Percentiles rank a stretch among this genome's conserved stretches.
These are phyloP conservation scores for Chrysopilus asiliformis DNA, from an alignment of 2,888 invertebrate species.

Conservation along the genomic window DNA sequence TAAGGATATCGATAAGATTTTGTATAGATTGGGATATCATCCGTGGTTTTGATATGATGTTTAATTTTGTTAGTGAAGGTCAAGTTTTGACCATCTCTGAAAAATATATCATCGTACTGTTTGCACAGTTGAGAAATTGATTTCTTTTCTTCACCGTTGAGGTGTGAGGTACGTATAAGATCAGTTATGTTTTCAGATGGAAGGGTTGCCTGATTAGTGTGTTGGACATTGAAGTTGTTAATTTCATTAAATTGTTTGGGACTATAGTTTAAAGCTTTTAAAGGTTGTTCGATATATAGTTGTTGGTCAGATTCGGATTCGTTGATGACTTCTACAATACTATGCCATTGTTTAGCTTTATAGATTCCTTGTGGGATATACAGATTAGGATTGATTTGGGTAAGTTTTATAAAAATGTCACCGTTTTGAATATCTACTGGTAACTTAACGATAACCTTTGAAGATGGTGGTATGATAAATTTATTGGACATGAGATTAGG, in stretches of 20 bases:
- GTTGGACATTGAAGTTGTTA: constrained; percentile 2
- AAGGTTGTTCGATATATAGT: constrained; percentile 1
- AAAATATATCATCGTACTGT: constrained; percentile 3
- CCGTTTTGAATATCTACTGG: constrained; percentile 7
- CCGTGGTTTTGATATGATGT: constrained; percentile 13
- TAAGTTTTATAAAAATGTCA: constrained; percentile 4
- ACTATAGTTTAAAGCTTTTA: constrained; percentile 1
- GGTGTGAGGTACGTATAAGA: too few species aligned
- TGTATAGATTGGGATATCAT: constrained; percentile 1
- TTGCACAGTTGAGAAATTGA: not conserved
- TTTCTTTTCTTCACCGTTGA: constrained; percentile 5
- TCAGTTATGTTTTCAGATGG: too few species aligned
- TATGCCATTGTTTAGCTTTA: constrained; percentile 3
- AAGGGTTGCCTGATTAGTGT: too few species aligned
- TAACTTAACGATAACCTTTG: constrained; percentile 4
- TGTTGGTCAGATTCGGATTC: not conserved
- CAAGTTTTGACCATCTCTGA: constrained; percentile 4
- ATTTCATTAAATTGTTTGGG: constrained; percentile 2
- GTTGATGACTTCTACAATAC: constrained; percentile 3
- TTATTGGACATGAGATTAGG: too few species aligned
- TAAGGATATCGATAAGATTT: constrained; percentile 5
- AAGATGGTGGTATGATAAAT: constrained; percentile 3
- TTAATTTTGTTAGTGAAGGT: constrained; percentile 15
- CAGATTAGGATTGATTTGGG: not conserved
- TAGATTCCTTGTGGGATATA: constrained; percentile 3